Base-by-base conservation (phyloP, 2,113 vertebrate species). In the Hystrix brachyura region DNA sequence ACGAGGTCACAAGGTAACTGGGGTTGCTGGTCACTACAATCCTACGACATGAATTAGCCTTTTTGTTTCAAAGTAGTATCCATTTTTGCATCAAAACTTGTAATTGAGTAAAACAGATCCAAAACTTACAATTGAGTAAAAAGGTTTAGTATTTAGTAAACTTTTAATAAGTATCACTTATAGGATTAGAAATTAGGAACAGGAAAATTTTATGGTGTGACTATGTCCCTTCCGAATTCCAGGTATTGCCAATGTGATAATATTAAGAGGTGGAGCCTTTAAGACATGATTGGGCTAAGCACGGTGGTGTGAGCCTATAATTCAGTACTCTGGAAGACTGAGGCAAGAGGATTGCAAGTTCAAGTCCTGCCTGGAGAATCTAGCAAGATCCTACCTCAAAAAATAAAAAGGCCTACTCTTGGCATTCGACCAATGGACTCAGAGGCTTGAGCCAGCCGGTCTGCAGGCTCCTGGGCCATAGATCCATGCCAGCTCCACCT, bases 71-170 rank as follows among this genome's bases (percentile, higher is more conserved):
- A 92, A 90, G 57, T 17, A 55, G 48, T 53, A 5, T 34, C 48
- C 43, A 53, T 60, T 84, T 85, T 59, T 12, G 46, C 25, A 97
- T 46, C 3, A 94, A 94, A 94, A 92, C 43, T 80, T 74, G 3
- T 19, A 81, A 18, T 1, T 15, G 2, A 43, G 32, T 18, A 93
- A 90, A 62, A 82, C 67, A 17, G 67, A 69, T 32, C 32, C 2
- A 94, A 95, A 94, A 92, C 38, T 79, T 67, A 7, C 11, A 72
- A 21, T 0, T 18, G 2, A 51, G 32, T 12, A 90, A 81, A 62
- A 87, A 71, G 17, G 17, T n/a, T 34, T 67, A n/a, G 67, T n/a
- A 67, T 69, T n/a, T 69, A n/a, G 67, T 18, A 72, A 94, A 60
- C n/a, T 38, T 62, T 90, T 53, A 79, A 34, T 55, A 86, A 46